Evolutionary conservation across 2,113 vertebrate species (phyloP).

Genomic region (Poecilia latipinna): DNA sequence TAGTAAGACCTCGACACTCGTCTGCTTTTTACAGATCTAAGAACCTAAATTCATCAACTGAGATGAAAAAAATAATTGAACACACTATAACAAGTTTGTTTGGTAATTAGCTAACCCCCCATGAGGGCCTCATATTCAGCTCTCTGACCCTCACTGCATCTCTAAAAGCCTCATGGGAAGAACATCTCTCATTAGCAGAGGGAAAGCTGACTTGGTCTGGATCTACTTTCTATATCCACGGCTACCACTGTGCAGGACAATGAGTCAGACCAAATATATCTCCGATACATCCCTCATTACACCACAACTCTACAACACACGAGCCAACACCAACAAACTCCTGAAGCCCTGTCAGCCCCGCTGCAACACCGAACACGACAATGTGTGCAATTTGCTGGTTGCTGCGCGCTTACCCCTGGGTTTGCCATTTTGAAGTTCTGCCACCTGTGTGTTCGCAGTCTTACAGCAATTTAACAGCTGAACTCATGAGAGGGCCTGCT

Average conservation of each 20-base stretch:
- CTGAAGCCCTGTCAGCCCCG: slow-evolving; percentile 71
- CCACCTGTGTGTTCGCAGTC: slow-evolving; percentile 67
- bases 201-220: slow-evolving; percentile 43
- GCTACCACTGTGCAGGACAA: slow-evolving; percentile 23
- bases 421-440: slow-evolving; percentile 71
- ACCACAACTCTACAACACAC: slow-evolving; percentile 53
- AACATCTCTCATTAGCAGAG: slow-evolving; percentile 63
- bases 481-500: slow-evolving; percentile 51
- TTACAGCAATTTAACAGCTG: slow-evolving; percentile 60
- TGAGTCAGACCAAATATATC: slow-evolving; percentile 8
- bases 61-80: slow-evolving; percentile 56
- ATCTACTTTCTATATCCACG: slow-evolving; percentile 29
- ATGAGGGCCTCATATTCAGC: slow-evolving; percentile 27
- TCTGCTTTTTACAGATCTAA: slow-evolving; percentile 9
- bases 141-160: slow-evolving; percentile 49
- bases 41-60: slow-evolving; percentile 30
- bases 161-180: slow-evolving; percentile 42
- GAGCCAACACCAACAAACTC: slow-evolving; percentile 51
- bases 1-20: slow-evolving; percentile 15
- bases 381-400: slow-evolving; percentile 73
- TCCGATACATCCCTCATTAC: slow-evolving; percentile 56
- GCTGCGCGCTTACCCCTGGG: slow-evolving; percentile 65
- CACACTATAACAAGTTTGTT: slow-evolving; percentile 55
- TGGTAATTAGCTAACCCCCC: slow-evolving; percentile 53
- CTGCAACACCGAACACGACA: slow-evolving; percentile 72